Conservation (phyloP, 2,888 invertebrate genomes). For the Chromoteleia sp. region DNA sequence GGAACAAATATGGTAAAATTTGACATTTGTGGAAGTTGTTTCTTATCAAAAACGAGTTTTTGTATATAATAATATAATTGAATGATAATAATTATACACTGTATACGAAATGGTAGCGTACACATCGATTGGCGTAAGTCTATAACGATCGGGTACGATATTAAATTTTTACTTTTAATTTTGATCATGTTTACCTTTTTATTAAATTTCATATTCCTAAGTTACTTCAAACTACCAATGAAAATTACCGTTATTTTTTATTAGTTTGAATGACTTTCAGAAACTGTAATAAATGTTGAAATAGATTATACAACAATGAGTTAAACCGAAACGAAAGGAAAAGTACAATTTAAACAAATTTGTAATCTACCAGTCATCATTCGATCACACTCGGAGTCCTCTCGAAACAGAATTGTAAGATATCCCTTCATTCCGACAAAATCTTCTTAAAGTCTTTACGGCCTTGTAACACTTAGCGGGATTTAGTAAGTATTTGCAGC, state of each 20-base stretch:
- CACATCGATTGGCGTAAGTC: not conserved
- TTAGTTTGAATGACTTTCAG: too few species aligned
- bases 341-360: too few species aligned
- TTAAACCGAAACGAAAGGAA: too few species aligned
- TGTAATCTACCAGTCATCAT: conserved; percentile 3
- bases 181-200: not conserved
- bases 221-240: too few species aligned
- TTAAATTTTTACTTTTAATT: not conserved
- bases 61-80: not conserved
- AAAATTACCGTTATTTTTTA: too few species aligned
- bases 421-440: conserved; percentile 18
- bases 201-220: conserved; percentile 1
- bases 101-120: not conserved
- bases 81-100: not conserved
- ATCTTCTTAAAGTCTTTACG: conserved; percentile 36
- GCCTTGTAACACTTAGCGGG: conserved; percentile 43
- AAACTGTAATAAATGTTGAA: too few species aligned
- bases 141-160: not conserved
- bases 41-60: too few species aligned
- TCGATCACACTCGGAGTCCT: not conserved
- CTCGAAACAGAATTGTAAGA: conserved; percentile 9
- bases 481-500: conserved; percentile 21
- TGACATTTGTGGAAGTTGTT: too few species aligned
- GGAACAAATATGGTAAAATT: too few species aligned
- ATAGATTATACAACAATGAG: too few species aligned